Evolutionary conservation across 2,888 invertebrate genomes (phyloP).

Genomic region (Megamerina dolium): DNA sequence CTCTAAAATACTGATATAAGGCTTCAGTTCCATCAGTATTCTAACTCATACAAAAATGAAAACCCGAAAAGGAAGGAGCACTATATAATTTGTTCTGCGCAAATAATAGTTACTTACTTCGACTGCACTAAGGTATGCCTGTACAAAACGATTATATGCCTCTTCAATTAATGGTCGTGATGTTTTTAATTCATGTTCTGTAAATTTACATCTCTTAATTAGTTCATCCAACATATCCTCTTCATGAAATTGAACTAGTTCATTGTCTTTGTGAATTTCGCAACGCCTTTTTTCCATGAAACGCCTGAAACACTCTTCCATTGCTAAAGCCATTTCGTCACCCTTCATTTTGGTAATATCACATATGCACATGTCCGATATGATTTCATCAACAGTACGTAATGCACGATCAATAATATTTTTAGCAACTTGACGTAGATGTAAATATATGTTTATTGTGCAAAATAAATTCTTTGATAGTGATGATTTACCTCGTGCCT

Average conservation of each 20-base stretch:
- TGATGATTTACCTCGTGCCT: constrained; percentile 34
- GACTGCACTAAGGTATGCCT: constrained; percentile 37
- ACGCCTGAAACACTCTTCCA: constrained; percentile 42
- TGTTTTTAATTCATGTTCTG: constrained; percentile 34
- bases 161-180: constrained; percentile 38
- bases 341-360: constrained; percentile 35
- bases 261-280: constrained; percentile 27
- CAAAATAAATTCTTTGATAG: too few species aligned
- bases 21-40: constrained; percentile 36
- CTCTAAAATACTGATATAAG: constrained; percentile 36
- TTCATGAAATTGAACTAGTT: constrained; percentile 32
- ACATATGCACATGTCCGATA: constrained; percentile 36
- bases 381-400: constrained; percentile 38
- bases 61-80: neutral
- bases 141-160: constrained; percentile 41
- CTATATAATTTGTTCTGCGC: neutral
- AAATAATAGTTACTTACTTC: constrained; percentile 22
- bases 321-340: constrained; percentile 29
- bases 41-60: constrained; percentile 8
- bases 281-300: constrained; percentile 36
- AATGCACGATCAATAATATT: constrained; percentile 36
- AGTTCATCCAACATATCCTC: constrained; percentile 40
- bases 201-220: constrained; percentile 36
- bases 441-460: too few species aligned
- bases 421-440: constrained; percentile 36